These are phyloP conservation scores for Amazona guildingii DNA, from an alignment of 2,113 vertebrate genomes.

Conservation along the genomic window DNA sequence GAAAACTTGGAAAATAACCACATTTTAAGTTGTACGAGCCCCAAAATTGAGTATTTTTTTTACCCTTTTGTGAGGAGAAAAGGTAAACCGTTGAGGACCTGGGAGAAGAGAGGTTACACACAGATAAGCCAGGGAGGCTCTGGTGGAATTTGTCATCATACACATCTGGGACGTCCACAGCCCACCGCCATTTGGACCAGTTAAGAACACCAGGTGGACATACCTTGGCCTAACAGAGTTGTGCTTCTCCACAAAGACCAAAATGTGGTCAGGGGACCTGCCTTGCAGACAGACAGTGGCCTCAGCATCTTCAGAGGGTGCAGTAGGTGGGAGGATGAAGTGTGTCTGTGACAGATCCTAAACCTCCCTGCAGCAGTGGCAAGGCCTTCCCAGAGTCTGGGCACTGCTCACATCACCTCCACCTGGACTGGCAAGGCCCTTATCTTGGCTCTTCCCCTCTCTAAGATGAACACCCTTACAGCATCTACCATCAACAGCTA, in stretches of 20 bases:
- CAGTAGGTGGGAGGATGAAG: background rate
- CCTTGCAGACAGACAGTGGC: background rate
- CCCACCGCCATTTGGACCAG: rapidly evolving
- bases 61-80: background rate
- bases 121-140: background rate
- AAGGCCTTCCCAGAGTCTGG: background rate
- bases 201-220: background rate
- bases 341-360: background rate
- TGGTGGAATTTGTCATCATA: background rate
- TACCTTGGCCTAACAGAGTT: background rate
- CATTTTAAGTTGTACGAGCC: background rate
- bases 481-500: background rate
- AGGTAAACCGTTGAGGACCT: background rate
- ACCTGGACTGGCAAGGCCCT: background rate
- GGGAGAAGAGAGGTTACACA: background rate
- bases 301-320: background rate
- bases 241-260: background rate
- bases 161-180: background rate
- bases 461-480: background rate
- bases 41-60: background rate
- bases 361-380: background rate
- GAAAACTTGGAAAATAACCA: background rate
- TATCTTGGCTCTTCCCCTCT: background rate
- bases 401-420: background rate
- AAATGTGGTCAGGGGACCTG: background rate